phyloP scores from a whole-genome alignment of 2,113 vertebrate species.

The Daubentonia madagascariensis region DNA sequence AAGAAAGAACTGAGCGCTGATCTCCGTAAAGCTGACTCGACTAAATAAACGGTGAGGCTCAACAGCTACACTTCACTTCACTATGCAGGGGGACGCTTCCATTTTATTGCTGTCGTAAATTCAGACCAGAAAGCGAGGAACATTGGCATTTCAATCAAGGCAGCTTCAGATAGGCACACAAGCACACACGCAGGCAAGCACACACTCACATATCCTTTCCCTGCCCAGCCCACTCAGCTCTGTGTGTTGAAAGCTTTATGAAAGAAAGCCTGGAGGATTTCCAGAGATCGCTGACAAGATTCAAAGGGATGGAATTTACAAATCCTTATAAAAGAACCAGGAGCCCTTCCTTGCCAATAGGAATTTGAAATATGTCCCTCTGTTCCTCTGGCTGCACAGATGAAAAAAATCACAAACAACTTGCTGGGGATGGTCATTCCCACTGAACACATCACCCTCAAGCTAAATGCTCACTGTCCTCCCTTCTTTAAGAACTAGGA shows the following conservation, averaged over 20 bases:
- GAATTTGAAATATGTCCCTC: constrained; percentile 77
- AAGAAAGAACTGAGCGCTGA: constrained; percentile 56
- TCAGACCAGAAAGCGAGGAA: constrained; percentile 61
- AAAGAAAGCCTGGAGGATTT: constrained; percentile 75
- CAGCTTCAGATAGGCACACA: constrained; percentile 1
- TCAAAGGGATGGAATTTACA: constrained; percentile 75
- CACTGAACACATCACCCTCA: constrained; percentile 24
- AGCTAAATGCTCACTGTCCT: not conserved
- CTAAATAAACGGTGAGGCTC: constrained; percentile 66
- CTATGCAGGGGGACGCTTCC: constrained; percentile 60
- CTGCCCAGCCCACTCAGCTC: constrained; percentile 31
- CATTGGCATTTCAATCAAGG: constrained; percentile 80
- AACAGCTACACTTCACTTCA: constrained; percentile 44
- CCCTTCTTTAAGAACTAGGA: constrained; percentile 54
- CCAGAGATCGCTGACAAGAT: constrained; percentile 71
- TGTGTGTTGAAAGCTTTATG: constrained; percentile 74
- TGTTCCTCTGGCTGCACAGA: constrained; percentile 49
- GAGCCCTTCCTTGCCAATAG: constrained; percentile 65
- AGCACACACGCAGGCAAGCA: not conserved
- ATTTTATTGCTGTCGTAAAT: constrained; percentile 78
- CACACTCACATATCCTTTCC: not conserved
- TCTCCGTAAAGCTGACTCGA: constrained; percentile 71
- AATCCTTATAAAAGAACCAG: constrained; percentile 69
- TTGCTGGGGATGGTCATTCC: constrained; percentile 40
- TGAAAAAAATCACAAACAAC: constrained; percentile 44